Percentiles rank a stretch among this genome's conserved stretches.
Evolutionary conservation across 1,140 invertebrate species (phyloP).

Genomic region (Drosophila nebulosa): DNA sequence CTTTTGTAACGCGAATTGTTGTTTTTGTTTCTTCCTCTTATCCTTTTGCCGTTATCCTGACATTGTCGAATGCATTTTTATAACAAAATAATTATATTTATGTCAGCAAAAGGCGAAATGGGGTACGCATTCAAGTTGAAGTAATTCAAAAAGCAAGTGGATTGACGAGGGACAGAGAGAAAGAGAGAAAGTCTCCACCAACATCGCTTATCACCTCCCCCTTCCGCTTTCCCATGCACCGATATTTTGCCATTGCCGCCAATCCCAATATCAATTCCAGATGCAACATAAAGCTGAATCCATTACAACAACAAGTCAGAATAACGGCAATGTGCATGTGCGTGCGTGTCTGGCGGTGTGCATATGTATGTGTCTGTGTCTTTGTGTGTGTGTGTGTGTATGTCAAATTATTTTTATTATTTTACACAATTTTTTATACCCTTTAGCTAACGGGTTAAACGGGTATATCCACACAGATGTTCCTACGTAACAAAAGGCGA

Average conservation of each 20-base stretch:
- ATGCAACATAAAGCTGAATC: background rate
- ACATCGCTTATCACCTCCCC: background rate
- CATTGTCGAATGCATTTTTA: conserved; percentile 65
- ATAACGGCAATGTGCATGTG: background rate
- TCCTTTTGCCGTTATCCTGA: background rate
- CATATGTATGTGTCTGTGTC: background rate
- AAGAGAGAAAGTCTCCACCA: too few relatives aligned
- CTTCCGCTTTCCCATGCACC: background rate
- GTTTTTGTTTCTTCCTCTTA: background rate
- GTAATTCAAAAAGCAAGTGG: conserved; percentile 51
- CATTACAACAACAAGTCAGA: background rate
- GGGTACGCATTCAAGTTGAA: conserved; percentile 52
- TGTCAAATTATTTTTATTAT: conserved; percentile 29
- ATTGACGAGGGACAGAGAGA: background rate
- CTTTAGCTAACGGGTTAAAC: background rate
- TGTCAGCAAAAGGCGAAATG: conserved; percentile 16
- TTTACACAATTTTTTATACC: conserved; percentile 15
- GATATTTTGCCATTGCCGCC: background rate
- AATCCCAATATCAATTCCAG: background rate
- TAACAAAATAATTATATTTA: conserved; percentile 77
- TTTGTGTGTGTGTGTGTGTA: background rate
- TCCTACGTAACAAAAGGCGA: too few relatives aligned
- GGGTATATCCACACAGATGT: too few relatives aligned
- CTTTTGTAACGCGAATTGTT: background rate
- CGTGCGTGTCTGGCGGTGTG: background rate